Conservation (phyloP, 2,888 invertebrate species). For the Ecliptopera silaceata region DNA sequence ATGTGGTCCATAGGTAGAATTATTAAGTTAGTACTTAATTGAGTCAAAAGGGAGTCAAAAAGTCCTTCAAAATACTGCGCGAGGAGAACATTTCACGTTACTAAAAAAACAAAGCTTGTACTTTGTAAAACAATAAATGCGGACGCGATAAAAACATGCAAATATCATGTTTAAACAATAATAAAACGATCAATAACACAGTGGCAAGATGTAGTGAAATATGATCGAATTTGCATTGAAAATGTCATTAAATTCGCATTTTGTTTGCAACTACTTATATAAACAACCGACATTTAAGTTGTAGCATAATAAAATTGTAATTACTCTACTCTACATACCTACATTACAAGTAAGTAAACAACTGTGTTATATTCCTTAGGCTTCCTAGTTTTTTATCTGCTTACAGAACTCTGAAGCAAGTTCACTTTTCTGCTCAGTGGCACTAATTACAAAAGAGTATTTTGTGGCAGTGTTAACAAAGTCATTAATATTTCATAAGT, state of each 20-base stretch:
- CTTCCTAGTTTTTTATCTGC: conserved; percentile 19
- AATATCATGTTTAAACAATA: conserved; percentile 11
- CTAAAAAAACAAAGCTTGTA: too few relatives aligned
- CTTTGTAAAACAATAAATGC: conserved; percentile 24
- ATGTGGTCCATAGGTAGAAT: too few relatives aligned
- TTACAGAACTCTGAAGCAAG: conserved; percentile 7
- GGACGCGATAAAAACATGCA: conserved; percentile 25
- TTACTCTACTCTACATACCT: conserved; percentile 13
- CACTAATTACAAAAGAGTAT: too few relatives aligned
- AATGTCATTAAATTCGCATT: conserved; percentile 27
- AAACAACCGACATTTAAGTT: conserved; percentile 4
- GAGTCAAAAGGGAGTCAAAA: too few relatives aligned
- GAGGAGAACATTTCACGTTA: too few relatives aligned
- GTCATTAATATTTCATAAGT: background rate
- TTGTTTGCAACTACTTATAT: conserved; percentile 5
- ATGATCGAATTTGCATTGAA: conserved; percentile 30
- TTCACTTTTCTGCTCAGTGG: conserved; percentile 14
- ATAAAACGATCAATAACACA: conserved; percentile 22
- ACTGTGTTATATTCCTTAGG: background rate
- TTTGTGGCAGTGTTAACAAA: background rate
- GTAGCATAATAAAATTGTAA: conserved; percentile 4
- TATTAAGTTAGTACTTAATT: too few relatives aligned
- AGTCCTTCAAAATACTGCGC: too few relatives aligned
- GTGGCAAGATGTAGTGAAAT: conserved; percentile 23
- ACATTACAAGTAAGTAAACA: background rate